A percentile compares a stretch with the other conserved stretches of the same genome.
Evolutionary conservation across 2,113 vertebrate species (phyloP).

Genomic region (Labrus mixtus): DNA sequence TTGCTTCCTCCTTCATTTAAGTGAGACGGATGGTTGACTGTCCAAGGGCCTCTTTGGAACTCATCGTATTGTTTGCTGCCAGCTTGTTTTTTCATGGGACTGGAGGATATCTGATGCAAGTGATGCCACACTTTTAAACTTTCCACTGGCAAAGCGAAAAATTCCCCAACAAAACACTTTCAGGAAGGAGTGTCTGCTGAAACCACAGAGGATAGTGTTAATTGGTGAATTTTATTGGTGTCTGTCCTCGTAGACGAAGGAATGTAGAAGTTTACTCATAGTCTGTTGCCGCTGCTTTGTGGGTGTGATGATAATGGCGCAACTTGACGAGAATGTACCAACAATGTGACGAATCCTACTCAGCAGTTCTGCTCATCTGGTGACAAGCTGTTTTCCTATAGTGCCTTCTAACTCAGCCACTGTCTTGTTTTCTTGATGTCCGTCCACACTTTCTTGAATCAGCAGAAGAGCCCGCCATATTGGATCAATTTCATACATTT

Average conservation of each 20-base stretch:
- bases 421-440: constrained; percentile 1
- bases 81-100: constrained; percentile 49
- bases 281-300: constrained; percentile 23
- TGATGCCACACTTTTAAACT: neutral
- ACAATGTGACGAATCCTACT: constrained; percentile 16
- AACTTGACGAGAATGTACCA: constrained; percentile 36
- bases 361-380: constrained; percentile 52
- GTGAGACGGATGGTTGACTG: constrained; percentile 46
- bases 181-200: neutral
- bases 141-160: neutral
- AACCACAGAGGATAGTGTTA: constrained; percentile 34
- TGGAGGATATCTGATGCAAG: constrained; percentile 31
- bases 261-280: constrained; percentile 57
- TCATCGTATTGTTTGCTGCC: constrained; percentile 44
- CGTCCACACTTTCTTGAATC: constrained; percentile 12
- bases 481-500: constrained; percentile 23
- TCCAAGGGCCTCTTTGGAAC: constrained; percentile 50
- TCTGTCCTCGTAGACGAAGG: constrained; percentile 32
- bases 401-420: neutral
- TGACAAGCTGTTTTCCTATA: constrained; percentile 51
- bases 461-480: constrained; percentile 4
- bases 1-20: constrained; percentile 50
- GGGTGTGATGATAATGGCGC: constrained; percentile 14
- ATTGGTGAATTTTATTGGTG: constrained; percentile 40
- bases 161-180: neutral